These are phyloP conservation scores for Neodiprion lecontei DNA, from an alignment of 1,140 invertebrate genomes.

Conservation along the genomic window DNA sequence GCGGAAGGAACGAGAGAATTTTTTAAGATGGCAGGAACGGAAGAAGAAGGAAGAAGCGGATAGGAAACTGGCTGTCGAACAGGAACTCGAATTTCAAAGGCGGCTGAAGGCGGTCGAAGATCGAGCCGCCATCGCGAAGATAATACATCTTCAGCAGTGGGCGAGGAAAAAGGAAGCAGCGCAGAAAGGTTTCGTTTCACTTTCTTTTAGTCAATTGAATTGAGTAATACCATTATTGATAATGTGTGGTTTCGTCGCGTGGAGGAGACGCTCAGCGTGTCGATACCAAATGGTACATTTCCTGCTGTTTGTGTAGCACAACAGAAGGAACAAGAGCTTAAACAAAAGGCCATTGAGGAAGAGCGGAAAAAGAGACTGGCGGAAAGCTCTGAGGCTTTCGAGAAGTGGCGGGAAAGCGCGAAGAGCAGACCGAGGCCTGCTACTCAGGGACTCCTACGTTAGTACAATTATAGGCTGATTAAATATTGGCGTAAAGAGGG, in stretches of 20 bases:
- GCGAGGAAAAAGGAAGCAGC: slow-evolving; percentile 43
- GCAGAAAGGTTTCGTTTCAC: slow-evolving; percentile 38
- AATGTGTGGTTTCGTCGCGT: no score
- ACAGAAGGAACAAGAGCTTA: slow-evolving; percentile 36
- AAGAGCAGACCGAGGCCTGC: slow-evolving; percentile 50
- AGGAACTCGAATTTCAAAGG: slow-evolving; percentile 40
- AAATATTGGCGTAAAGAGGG: background rate
- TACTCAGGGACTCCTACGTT: slow-evolving; percentile 55
- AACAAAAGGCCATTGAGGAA: slow-evolving; percentile 32
- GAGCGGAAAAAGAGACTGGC: slow-evolving; percentile 37
- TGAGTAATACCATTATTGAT: background rate
- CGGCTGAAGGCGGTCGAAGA: slow-evolving; percentile 42
- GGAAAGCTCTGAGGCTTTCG: slow-evolving; percentile 48
- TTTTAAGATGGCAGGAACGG: slow-evolving; percentile 43
- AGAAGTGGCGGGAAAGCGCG: slow-evolving; percentile 50
- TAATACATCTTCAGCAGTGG: slow-evolving; percentile 44
- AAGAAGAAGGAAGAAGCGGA: slow-evolving; percentile 40
- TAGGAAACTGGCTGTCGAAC: slow-evolving; percentile 33
- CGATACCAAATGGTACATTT: slow-evolving; percentile 12
- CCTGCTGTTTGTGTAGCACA: slow-evolving; percentile 25
- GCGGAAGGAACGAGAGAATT: slow-evolving; percentile 40
- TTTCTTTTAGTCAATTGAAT: background rate
- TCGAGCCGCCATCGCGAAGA: slow-evolving; percentile 36
- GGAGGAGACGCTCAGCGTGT: background rate
- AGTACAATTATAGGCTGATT: slow-evolving; percentile 32